A percentile compares a stretch with the other conserved stretches of the same genome.
Conservation (phyloP, 2,113 vertebrate genomes). For the Colaptes auratus region DNA sequence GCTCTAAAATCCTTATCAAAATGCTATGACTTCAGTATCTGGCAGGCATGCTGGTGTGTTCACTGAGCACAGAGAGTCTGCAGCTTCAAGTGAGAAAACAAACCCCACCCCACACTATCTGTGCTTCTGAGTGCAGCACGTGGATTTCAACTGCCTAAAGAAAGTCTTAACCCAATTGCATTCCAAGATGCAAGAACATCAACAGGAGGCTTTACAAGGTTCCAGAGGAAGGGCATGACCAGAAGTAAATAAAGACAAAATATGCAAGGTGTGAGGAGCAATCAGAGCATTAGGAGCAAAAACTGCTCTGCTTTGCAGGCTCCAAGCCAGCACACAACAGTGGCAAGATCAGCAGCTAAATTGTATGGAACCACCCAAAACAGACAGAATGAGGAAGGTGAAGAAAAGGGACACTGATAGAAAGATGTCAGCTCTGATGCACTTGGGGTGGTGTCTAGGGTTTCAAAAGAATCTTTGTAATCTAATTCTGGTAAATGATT, state of each 20-base stretch:
- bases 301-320: neutral
- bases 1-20: too few species aligned
- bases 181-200: neutral
- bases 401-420: neutral
- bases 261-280: neutral
- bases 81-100: too few species aligned
- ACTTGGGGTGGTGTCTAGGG: neutral
- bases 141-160: neutral
- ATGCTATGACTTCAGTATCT: too few species aligned
- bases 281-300: neutral
- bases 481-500: neutral
- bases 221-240: neutral
- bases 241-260: neutral
- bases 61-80: too few species aligned
- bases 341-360: neutral
- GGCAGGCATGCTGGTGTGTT: too few species aligned
- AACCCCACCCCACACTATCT: too few species aligned
- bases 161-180: neutral
- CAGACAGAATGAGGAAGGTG: neutral
- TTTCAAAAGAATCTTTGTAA: neutral
- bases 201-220: neutral
- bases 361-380: neutral
- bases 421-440: accelerated
- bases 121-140: neutral
- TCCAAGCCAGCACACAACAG: neutral